phyloP scores from a whole-genome alignment of 1,140 invertebrate genomes.

The Acyrthosiphon pisum region DNA sequence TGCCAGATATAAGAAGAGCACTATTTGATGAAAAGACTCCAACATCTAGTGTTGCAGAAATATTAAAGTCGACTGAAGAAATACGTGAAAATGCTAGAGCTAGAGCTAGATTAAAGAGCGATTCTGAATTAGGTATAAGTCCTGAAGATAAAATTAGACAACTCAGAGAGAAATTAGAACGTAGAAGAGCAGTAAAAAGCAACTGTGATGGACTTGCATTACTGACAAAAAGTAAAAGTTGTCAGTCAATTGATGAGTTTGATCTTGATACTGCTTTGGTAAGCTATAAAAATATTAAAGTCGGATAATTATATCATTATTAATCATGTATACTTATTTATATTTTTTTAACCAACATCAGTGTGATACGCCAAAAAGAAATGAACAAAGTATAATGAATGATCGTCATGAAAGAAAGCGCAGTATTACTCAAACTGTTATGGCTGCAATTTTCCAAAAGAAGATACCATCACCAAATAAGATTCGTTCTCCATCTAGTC shows the following conservation, averaged over 20 bases:
- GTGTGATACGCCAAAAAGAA: constrained; percentile 38
- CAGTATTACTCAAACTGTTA: constrained; percentile 52
- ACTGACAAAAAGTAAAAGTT: constrained; percentile 49
- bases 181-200: constrained; percentile 62
- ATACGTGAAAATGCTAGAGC: constrained; percentile 71
- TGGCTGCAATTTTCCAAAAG: constrained; percentile 51
- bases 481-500: constrained; percentile 48
- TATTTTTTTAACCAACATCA: background rate
- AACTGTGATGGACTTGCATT: constrained; percentile 44
- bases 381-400: constrained; percentile 7
- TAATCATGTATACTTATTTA: background rate
- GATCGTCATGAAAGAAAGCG: constrained; percentile 46
- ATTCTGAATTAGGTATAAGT: constrained; percentile 76
- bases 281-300: background rate
- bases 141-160: constrained; percentile 73
- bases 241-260: constrained; percentile 45
- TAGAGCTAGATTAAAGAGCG: constrained; percentile 73
- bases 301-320: background rate
- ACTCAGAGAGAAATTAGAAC: constrained; percentile 65
- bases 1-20: constrained; percentile 62
- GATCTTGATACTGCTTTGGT: constrained; percentile 25
- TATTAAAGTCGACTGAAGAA: constrained; percentile 64
- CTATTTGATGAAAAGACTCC: constrained; percentile 59
- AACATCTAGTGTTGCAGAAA: constrained; percentile 41
- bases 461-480: constrained; percentile 44